phyloP scores from a whole-genome alignment of 2,113 vertebrate genomes.

The Pseudorasbora parva region DNA sequence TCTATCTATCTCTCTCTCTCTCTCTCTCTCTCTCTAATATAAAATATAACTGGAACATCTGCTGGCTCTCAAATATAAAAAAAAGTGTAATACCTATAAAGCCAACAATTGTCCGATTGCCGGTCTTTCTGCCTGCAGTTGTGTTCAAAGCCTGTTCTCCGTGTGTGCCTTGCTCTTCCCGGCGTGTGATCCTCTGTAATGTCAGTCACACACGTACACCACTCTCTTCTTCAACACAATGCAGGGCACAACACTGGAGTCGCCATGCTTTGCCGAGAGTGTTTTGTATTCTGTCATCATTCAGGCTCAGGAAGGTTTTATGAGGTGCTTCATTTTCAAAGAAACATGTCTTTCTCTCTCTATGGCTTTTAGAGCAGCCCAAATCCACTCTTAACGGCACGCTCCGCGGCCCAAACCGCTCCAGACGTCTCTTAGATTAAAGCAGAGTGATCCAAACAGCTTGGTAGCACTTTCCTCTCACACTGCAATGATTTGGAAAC shows the following conservation, averaged over 20 bases:
- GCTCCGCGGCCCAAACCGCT: slow-evolving; percentile 63
- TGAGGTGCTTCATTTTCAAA: slow-evolving; percentile 65
- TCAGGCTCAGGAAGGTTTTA: slow-evolving; percentile 61
- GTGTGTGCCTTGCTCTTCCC: background rate
- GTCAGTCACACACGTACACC: background rate
- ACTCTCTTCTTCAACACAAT: slow-evolving; percentile 50
- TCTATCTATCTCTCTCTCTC: too few relatives aligned
- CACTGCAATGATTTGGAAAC: slow-evolving; percentile 76
- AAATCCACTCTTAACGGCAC: slow-evolving; percentile 69
- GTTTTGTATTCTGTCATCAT: slow-evolving; percentile 63
- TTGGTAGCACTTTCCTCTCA: slow-evolving; percentile 68
- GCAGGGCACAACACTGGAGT: slow-evolving; percentile 34
- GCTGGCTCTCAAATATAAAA: background rate
- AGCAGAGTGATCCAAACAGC: slow-evolving; percentile 72
- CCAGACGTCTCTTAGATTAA: slow-evolving; percentile 71
- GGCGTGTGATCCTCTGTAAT: background rate
- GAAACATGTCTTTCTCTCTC: slow-evolving; percentile 64
- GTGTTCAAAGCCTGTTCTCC: background rate
- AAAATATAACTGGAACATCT: background rate
- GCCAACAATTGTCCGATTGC: background rate
- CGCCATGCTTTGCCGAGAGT: slow-evolving; percentile 52
- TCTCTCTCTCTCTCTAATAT: too few relatives aligned
- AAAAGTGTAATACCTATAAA: background rate
- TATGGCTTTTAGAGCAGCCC: slow-evolving; percentile 63
- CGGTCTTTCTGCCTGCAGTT: background rate